Evolutionary conservation across 2,797 vertebrate species (phyloP).

Genomic region (Eptatretus atami): DNA sequence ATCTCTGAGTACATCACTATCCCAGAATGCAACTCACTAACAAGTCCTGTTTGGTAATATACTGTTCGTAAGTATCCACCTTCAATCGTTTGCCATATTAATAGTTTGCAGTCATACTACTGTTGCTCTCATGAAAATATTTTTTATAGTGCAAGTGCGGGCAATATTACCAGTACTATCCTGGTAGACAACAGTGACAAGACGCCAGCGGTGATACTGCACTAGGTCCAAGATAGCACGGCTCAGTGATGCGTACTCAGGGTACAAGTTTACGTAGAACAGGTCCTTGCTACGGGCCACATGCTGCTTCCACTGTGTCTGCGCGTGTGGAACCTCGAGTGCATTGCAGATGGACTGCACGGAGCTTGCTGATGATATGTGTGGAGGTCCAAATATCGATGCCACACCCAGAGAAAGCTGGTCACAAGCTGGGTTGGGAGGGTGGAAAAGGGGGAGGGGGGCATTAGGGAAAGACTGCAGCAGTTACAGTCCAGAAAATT

Average conservation of each 20-base stretch:
- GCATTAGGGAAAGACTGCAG: not conserved
- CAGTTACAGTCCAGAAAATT: not conserved
- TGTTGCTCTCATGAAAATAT: no score
- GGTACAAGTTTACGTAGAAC: constrained; percentile 84
- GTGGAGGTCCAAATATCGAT: constrained; percentile 64
- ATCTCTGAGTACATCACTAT: no score
- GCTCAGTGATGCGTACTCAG: constrained; percentile 71
- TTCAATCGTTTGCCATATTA: no score
- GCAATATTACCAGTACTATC: constrained; percentile 44
- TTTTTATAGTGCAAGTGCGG: no score
- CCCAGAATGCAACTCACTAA: no score
- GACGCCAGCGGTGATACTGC: constrained; percentile 73
- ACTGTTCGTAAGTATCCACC: no score
- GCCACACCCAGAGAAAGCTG: constrained; percentile 78
- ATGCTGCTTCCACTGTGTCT: constrained; percentile 87
- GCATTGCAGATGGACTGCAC: constrained; percentile 95
- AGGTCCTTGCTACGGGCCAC: constrained; percentile 61
- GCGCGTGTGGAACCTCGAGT: constrained; percentile 86
- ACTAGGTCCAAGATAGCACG: constrained; percentile 64
- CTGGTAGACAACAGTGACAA: constrained; percentile 73
- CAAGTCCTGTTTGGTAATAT: no score
- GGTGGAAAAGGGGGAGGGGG: not conserved
- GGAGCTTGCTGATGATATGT: constrained; percentile 71
- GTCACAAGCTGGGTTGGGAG: constrained; percentile 35
- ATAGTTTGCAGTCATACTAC: no score